Base-by-base conservation (phyloP, 1,140 invertebrate genomes). In the Dinoponera quadriceps region DNA sequence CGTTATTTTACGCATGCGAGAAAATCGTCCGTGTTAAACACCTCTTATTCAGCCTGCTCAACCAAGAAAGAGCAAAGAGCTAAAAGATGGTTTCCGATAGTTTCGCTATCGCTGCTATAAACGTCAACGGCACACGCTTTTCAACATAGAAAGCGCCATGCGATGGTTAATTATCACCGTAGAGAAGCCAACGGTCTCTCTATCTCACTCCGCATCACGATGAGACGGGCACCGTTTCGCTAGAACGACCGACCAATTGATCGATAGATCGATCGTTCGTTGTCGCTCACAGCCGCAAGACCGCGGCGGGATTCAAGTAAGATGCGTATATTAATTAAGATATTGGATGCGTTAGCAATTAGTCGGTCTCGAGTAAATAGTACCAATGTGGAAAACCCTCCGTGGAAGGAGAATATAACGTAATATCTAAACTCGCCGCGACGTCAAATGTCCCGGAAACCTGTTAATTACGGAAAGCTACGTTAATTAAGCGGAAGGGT, bases 261-360 rank as follows among this genome's bases (percentile, higher is more conserved):
- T 82, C 49, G 13, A 78, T 72, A 75, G 82, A 65, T 75, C 51
- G 54, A 85, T 87, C 49, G 54, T 22, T 68, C 71, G 72, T 82
- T 87, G 75, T 65, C 71, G 71, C 44, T 78, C 60, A 29, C 27
- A 62, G 65, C 65, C 20, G 14, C 83, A 66, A 29, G 20, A 51
- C 63, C 60, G 55, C 59, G 33, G 22, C 20, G 48, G 54, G 51
- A 68, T 82, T 75, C 29, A 29, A 7, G n/a, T 77, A 88, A 88
- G 82, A 87, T 84, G 68, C 66, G 85, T 81, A 71, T 82, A 88
- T 85, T 88, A 88, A 88, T 88, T 87, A 88, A 88, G 86, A 66
- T 69, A 38, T 66, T 62, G 71, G 85, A 88, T 80, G 86, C 86
- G 86, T 60, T 72, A 75, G 86, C 85, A 88, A 88, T 88, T 88